A percentile compares a stretch with the other conserved stretches of the same genome.
These are phyloP conservation scores for Numenius arquata DNA, from an alignment of 2,113 vertebrate genomes.

Conservation along the genomic window DNA sequence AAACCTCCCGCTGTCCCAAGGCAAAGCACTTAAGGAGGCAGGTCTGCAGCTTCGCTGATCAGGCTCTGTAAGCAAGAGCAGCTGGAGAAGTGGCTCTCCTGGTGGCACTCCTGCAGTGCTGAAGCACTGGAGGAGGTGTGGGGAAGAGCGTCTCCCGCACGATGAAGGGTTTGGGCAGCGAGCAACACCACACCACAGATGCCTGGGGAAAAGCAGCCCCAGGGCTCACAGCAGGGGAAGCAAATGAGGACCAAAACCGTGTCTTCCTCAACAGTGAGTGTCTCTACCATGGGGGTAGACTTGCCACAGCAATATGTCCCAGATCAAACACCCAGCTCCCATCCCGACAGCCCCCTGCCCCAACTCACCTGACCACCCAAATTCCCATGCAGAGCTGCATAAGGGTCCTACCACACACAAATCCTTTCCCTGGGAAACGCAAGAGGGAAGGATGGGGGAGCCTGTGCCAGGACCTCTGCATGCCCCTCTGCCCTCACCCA, in stretches of 20 bases:
- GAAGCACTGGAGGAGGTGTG: neutral
- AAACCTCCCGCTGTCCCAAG: neutral
- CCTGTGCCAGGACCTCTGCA: neutral
- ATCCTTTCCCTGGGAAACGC: neutral
- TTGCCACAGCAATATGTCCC: neutral
- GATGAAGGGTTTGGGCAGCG: rapidly evolving
- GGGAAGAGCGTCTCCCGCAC: neutral
- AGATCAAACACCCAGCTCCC: neutral
- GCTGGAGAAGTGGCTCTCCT: neutral
- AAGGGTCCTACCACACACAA: neutral
- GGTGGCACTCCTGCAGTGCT: neutral
- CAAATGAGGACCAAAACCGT: neutral
- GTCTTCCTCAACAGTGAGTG: rapidly evolving
- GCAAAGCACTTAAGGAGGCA: neutral
- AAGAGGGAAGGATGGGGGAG: neutral
- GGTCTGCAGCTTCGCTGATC: neutral
- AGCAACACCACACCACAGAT: rapidly evolving
- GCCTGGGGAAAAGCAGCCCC: neutral
- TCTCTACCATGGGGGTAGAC: rapidly evolving
- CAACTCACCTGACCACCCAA: neutral
- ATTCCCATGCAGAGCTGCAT: neutral
- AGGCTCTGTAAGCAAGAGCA: neutral
- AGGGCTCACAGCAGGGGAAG: neutral
- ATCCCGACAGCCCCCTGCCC: rapidly evolving
- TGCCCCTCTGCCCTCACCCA: neutral